Base-by-base conservation (phyloP, 2,888 invertebrate genomes). In the Conchocele bisecta region DNA sequence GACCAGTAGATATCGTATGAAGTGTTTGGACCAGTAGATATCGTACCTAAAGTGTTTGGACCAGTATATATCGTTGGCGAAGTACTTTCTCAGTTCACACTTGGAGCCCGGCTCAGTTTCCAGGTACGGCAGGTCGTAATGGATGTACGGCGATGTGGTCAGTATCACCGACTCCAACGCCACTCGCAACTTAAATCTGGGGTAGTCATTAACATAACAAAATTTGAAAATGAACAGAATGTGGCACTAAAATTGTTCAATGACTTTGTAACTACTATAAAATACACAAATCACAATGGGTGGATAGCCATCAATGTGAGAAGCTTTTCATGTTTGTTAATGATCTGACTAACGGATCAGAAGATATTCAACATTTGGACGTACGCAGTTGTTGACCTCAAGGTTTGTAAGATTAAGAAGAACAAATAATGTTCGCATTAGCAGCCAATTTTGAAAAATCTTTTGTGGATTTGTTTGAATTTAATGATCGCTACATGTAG, bases 141-240 rank as follows among this genome's bases (percentile, higher is more conserved):
- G 94, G 13, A 98, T 93, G 89, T 95, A 96, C 0, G 98, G 98
- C 0, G 98, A 98, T 74, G 96, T 94, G 0, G 96, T 96, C 2
- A 97, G 85, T 51, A 95, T 93, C 0, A 94, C 94, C 60, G 95
- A 95, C 78, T 94, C 94, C 9, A 96, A 91, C 0, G 94, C 95
- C 92, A 96, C 94, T 87, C 95, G 93, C 87, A 96, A 95, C 44
- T 69, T 72, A 26, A 63, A 60, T 39, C 75, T 75, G 67, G 2
- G 20, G 31, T 39, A n/a, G n/a, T n/a, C n/a, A n/a, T n/a, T n/a
- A n/a, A n/a, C n/a, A n/a, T n/a, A n/a, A n/a, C n/a, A n/a, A n/a
- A n/a, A n/a, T n/a, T n/a, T n/a, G 20, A 44, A 13, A 35, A 13
- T 35, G 37, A 13, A 15, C 15, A 35, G 11, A 35, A 35, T 35